These are phyloP conservation scores for Trichosurus vulpecula DNA, from an alignment of 2,797 vertebrate species.

Conservation along the genomic window DNA sequence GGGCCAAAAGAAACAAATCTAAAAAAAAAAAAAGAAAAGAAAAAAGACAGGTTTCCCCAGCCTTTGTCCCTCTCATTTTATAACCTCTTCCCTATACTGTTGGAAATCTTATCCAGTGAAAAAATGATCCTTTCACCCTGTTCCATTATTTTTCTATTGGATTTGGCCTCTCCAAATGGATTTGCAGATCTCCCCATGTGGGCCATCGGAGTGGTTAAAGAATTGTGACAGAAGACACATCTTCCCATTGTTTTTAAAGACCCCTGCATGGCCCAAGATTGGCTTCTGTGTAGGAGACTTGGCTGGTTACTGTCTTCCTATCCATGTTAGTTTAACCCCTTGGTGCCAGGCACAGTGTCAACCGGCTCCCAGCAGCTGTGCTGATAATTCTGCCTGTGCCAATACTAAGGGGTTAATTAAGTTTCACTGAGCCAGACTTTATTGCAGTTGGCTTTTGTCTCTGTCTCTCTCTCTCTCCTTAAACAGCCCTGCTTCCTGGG, in stretches of 20 bases:
- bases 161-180: background rate
- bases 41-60: background rate
- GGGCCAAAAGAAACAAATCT: background rate
- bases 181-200: background rate
- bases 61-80: background rate
- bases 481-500: constrained; percentile 74
- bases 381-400: constrained; percentile 52
- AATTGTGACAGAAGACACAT: background rate
- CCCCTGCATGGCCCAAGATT: background rate
- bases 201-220: background rate
- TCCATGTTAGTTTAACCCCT: constrained; percentile 59
- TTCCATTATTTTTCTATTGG: background rate
- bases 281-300: background rate
- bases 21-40: background rate
- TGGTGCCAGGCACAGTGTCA: background rate
- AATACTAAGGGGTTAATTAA: constrained; percentile 80
- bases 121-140: background rate
- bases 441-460: constrained; percentile 71
- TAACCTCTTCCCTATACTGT: background rate
- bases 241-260: background rate
- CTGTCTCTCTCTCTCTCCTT: constrained; percentile 56
- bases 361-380: background rate
- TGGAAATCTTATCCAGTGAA: background rate
- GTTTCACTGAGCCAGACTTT: constrained; percentile 78
- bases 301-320: background rate